Percentiles rank a stretch among this genome's conserved stretches.
phyloP scores from a whole-genome alignment of 2,797 vertebrate genomes.

The Mastacembelus armatus region DNA sequence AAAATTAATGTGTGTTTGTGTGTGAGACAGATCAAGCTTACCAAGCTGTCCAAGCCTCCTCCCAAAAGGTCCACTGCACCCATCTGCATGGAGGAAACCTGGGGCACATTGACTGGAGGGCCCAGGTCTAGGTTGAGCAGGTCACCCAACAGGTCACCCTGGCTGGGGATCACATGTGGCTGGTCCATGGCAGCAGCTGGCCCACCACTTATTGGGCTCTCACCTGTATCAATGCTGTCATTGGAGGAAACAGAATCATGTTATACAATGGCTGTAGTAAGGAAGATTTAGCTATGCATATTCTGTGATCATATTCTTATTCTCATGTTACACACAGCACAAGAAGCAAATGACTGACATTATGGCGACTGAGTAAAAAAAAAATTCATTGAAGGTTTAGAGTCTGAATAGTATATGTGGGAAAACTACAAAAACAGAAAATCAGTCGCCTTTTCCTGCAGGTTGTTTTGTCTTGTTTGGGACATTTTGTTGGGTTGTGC shows the following conservation, averaged over 20 bases:
- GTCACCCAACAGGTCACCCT: slow-evolving; percentile 96
- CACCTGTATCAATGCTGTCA: slow-evolving; percentile 91
- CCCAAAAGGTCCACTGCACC: slow-evolving; percentile 97
- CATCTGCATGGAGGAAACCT: slow-evolving; percentile 96
- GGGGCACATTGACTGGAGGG: slow-evolving; percentile 94
- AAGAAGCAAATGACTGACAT: too few relatives aligned
- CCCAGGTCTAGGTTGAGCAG: slow-evolving; percentile 97
- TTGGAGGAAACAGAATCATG: neutral
- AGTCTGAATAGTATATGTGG: too few relatives aligned
- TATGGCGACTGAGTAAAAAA: too few relatives aligned
- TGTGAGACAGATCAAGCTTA: slow-evolving; percentile 73
- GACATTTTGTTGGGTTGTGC: too few relatives aligned
- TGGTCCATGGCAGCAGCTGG: slow-evolving; percentile 89
- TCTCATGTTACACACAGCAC: too few relatives aligned
- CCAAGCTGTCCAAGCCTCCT: slow-evolving; percentile 96
- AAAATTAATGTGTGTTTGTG: neutral
- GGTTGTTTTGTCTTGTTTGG: neutral
- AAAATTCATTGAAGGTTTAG: too few relatives aligned
- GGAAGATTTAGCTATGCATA: neutral
- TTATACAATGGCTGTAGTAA: too few relatives aligned
- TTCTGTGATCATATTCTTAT: too few relatives aligned
- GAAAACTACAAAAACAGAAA: too few relatives aligned
- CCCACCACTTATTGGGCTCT: slow-evolving; percentile 92
- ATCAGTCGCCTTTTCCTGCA: too few relatives aligned
- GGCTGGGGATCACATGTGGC: slow-evolving; percentile 93